These are phyloP conservation scores for Xiphydria camelus DNA, from an alignment of 2,888 invertebrate genomes.

Conservation along the genomic window DNA sequence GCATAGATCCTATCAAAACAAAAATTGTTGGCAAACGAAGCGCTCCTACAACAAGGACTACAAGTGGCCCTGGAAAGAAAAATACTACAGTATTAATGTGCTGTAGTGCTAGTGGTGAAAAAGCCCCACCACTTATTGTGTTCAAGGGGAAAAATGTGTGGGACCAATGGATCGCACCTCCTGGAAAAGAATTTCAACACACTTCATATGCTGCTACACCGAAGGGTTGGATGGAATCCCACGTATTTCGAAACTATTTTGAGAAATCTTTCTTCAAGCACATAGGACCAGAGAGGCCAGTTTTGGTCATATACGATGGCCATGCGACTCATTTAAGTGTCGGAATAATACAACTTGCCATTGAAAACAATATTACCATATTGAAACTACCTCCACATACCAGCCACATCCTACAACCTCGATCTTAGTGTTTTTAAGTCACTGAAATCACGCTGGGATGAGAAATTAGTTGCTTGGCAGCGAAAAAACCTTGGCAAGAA, in stretches of 20 bases:
- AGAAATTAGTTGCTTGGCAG: not conserved
- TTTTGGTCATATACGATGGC: too few species aligned
- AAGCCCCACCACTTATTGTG: constrained; percentile 10
- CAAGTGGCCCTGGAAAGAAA: constrained; percentile 3
- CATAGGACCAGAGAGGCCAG: too few species aligned
- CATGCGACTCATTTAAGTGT: constrained; percentile 8
- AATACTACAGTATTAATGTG: constrained; percentile 11
- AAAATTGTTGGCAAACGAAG: constrained; percentile 14
- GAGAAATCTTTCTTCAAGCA: constrained; percentile 7
- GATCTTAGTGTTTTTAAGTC: constrained; percentile 11
- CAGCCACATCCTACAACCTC: too few species aligned
- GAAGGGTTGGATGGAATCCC: constrained; percentile 13
- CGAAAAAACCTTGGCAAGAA: too few species aligned
- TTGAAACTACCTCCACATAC: too few species aligned
- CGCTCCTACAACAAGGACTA: not conserved
- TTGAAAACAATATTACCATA: constrained; percentile 11
- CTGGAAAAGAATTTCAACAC: constrained; percentile 2
- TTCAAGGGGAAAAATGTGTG: constrained; percentile 8
- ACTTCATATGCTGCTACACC: constrained; percentile 10
- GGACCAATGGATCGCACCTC: constrained; percentile 8
- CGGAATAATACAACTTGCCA: constrained; percentile 5
- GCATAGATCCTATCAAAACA: constrained; percentile 2
- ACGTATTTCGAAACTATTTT: constrained; percentile 10
- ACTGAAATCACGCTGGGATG: constrained; percentile 13
- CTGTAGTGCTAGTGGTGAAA: constrained; percentile 13